phyloP scores from a whole-genome alignment of 2,888 invertebrate genomes.

The Trachelus tabidus region DNA sequence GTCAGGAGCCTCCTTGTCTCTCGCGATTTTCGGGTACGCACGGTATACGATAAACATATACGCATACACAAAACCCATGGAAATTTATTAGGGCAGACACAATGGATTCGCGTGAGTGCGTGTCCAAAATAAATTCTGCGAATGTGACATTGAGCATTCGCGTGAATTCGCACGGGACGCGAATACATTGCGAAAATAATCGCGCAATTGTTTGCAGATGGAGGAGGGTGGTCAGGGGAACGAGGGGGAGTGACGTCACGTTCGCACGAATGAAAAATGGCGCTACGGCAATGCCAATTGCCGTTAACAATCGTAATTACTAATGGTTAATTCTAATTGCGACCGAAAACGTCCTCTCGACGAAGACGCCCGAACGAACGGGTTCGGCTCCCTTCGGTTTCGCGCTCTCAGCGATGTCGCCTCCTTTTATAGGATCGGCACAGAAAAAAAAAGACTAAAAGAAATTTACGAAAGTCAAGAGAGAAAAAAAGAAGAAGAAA shows the following conservation, averaged over 20 bases:
- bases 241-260: constrained; percentile 29
- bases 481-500: too few species aligned
- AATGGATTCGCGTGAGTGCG: too few species aligned
- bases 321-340: constrained; percentile 50
- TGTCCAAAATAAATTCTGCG: too few species aligned
- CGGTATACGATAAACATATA: background rate
- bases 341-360: constrained; percentile 29
- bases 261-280: constrained; percentile 30
- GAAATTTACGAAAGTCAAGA: too few species aligned
- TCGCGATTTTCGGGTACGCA: too few species aligned
- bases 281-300: constrained; percentile 50
- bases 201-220: constrained; percentile 33
- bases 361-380: background rate
- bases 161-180: background rate
- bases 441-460: too few species aligned
- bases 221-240: too few species aligned
- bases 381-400: background rate
- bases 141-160: too few species aligned
- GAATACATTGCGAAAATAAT: constrained; percentile 19
- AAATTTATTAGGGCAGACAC: too few species aligned
- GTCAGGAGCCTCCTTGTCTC: background rate
- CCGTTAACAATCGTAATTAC: constrained; percentile 51
- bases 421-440: background rate
- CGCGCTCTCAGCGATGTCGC: background rate
- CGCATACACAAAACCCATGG: too few species aligned